Base-by-base conservation (phyloP, 1,140 invertebrate genomes). In the Drosophila willistoni region DNA sequence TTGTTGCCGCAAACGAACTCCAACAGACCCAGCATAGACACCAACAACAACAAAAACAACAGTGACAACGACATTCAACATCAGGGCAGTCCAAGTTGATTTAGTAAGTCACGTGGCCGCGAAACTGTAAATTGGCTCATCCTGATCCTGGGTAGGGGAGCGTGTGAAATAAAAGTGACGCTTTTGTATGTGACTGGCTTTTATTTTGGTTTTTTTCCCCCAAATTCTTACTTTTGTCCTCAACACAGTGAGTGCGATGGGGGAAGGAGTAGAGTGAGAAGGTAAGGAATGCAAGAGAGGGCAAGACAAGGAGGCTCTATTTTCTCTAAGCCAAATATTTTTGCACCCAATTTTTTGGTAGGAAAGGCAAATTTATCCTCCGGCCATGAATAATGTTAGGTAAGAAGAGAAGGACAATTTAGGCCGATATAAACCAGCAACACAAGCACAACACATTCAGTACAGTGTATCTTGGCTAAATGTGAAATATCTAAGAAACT, bases 31-130 rank as follows among this genome's bases (percentile, higher is more conserved):
- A 51, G 19, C 44, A 51, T 19, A 51, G 44, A 22, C 44, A 39
- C 36, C 36, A 51, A 22, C 44, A 51, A 51, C 44, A 51, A 47
- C 17, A 47, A 7, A 6, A 47, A 17, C 44, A 17, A 22, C 17
- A 51, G 17, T 51, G 44, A 22, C 44, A 51, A 51, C 64, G 55
- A 57, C 7, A 71, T 70, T 65, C 55, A 71, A 67, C 69, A 51
- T 51, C 44, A 51, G 44, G 65, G 44, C 66, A 83, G 51, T 65
- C 64, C 70, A 77, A 85, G 81, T 91, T 90, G 81, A 90, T 90
- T 90, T 90, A 89, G 89, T 87, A 77, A 89, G 87, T 89, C 84
- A 90, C 87, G 89, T 90, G 83, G 89, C 83, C 70, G 75, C 69
- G 72, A 64, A 79, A 73, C 83, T 83, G 84, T 77, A 90, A 87